These are phyloP conservation scores for Brachionus sp. DNA, from an alignment of 1,140 invertebrate species.

Conservation along the genomic window DNA sequence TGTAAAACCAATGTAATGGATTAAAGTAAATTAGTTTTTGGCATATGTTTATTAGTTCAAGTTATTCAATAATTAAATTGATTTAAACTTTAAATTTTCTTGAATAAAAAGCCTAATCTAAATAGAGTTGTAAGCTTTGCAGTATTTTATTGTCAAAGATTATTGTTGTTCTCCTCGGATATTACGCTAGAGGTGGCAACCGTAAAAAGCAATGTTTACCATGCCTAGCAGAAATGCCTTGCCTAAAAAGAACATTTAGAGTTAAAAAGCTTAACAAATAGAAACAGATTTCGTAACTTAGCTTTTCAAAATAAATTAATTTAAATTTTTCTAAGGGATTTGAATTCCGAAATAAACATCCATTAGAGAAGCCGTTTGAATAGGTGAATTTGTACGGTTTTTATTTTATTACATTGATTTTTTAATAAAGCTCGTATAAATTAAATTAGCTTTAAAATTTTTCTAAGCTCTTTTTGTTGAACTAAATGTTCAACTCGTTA, in stretches of 20 bases:
- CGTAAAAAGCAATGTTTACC: not conserved
- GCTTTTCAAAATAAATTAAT: not conserved
- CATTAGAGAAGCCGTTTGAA: not conserved
- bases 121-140: not conserved
- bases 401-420: not conserved
- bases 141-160: not conserved
- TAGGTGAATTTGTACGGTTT: not conserved
- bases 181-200: not conserved
- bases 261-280: not conserved
- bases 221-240: not conserved
- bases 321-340: not conserved
- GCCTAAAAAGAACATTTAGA: not conserved
- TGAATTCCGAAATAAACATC: not conserved
- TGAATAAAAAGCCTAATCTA: not conserved
- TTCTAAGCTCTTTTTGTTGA: no score
- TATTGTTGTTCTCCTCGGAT: not conserved
- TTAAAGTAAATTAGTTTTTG: not conserved
- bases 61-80: not conserved
- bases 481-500: no score
- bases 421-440: not conserved
- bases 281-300: not conserved
- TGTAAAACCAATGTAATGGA: not conserved
- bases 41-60: not conserved
- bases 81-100: not conserved
- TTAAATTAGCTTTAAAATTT: not conserved